phyloP scores from a whole-genome alignment of 2,113 vertebrate genomes.

The Peromyscus maniculatus region DNA sequence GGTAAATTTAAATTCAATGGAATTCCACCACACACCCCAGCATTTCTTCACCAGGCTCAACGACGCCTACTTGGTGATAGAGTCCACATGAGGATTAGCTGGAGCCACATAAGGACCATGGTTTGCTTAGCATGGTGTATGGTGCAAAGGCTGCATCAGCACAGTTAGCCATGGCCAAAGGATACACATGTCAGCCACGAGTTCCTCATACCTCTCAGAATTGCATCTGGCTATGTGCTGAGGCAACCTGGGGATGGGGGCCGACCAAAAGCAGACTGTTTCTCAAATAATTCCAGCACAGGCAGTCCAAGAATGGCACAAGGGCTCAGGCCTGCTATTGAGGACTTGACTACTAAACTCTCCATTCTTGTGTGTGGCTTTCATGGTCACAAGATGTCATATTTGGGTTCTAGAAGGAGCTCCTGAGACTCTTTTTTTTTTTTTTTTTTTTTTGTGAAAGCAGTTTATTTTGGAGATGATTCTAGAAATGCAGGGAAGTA shows the following conservation, averaged over 20 bases:
- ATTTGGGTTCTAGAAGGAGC: not conserved
- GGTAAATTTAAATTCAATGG: not conserved
- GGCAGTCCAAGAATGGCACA: not conserved
- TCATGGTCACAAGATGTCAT: not conserved
- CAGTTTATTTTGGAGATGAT: slow-evolving; percentile 21
- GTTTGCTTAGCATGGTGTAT: not conserved
- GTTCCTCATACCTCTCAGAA: not conserved
- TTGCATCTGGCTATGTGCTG: not conserved
- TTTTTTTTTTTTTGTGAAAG: not conserved
- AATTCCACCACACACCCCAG: not conserved
- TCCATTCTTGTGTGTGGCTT: not conserved
- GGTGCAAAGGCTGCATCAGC: not conserved
- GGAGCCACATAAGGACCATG: not conserved
- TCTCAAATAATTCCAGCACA: not conserved
- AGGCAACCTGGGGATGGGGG: not conserved
- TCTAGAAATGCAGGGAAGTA: not conserved
- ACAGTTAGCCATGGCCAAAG: not conserved
- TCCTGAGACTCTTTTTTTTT: not conserved
- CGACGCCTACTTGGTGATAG: not conserved
- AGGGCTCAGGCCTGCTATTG: not conserved
- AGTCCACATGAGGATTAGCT: not conserved
- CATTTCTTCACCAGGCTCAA: not conserved
- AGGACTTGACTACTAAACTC: not conserved
- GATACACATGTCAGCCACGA: not conserved
- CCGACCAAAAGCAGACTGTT: not conserved